These are phyloP conservation scores for Drosophila persimilis DNA, from an alignment of 1,140 invertebrate species.

Conservation along the genomic window DNA sequence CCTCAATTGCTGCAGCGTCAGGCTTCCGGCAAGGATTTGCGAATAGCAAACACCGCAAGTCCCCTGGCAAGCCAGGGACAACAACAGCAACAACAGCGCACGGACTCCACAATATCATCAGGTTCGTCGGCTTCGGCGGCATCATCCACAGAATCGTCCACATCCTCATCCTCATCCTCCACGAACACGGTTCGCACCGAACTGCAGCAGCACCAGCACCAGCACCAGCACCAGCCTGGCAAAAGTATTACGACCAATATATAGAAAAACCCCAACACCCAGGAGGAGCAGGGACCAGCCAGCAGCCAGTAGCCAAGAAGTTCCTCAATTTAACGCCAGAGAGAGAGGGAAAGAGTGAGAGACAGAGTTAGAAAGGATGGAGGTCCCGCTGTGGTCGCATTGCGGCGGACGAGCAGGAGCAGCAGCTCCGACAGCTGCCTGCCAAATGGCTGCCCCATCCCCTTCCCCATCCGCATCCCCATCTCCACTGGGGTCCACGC, in stretches of 20 bases:
- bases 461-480: constrained; percentile 7
- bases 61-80: constrained; percentile 9
- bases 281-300: background rate
- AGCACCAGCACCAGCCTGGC: constrained; percentile 21
- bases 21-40: constrained; percentile 56
- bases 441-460: constrained; percentile 34
- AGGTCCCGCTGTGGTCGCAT: constrained; percentile 48
- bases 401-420: constrained; percentile 32
- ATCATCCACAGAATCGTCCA: constrained; percentile 34
- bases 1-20: constrained; percentile 68
- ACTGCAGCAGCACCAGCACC: constrained; percentile 62
- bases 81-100: constrained; percentile 35
- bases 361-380: background rate
- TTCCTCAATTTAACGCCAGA: constrained; percentile 25
- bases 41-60: constrained; percentile 18
- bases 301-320: constrained; percentile 12
- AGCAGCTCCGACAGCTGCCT: constrained; percentile 28
- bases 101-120: constrained; percentile 62
- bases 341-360: background rate
- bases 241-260: constrained; percentile 69
- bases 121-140: constrained; percentile 56
- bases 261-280: constrained; percentile 24
- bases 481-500: constrained; percentile 7
- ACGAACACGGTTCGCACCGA: constrained; percentile 80
- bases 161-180: constrained; percentile 70